Evolutionary conservation across 2,797 vertebrate species (phyloP).

Genomic region (Falco novaeseelandiae): DNA sequence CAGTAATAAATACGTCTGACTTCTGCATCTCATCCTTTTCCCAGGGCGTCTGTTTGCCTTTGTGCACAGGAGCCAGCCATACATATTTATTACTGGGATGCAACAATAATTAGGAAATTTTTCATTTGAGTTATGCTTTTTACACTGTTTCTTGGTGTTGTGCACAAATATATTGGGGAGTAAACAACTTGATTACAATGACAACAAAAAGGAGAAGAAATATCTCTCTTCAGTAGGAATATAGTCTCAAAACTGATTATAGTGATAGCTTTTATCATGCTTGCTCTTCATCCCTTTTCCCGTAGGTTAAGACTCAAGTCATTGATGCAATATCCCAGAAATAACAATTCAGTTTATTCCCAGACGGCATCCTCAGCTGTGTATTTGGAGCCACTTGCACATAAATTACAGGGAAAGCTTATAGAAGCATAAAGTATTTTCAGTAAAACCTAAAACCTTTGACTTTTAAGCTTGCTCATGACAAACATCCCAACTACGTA

Average conservation of each 20-base stretch:
- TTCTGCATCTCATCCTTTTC: constrained; percentile 5
- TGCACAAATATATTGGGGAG: neutral
- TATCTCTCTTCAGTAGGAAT: neutral
- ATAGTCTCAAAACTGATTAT: constrained; percentile 17
- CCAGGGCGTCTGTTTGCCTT: neutral
- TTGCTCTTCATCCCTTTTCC: constrained; percentile 39
- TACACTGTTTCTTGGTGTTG: neutral
- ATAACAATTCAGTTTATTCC: constrained; percentile 41
- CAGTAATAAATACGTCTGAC: neutral
- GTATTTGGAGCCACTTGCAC: constrained; percentile 1
- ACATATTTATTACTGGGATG: constrained; percentile 3
- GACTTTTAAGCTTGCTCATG: constrained; percentile 50
- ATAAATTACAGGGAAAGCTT: constrained; percentile 55
- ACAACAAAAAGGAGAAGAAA: neutral
- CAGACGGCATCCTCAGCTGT: neutral
- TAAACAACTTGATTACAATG: neutral
- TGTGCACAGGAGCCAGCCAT: constrained; percentile 2
- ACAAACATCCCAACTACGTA: neutral
- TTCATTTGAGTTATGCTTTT: constrained; percentile 1
- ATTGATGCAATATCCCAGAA: constrained; percentile 37
- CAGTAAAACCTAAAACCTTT: constrained; percentile 55
- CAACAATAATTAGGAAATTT: constrained; percentile 29
- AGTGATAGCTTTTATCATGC: constrained; percentile 1
- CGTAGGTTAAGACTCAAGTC: constrained; percentile 1
- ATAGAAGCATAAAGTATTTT: neutral